Conservation (phyloP, 1,140 invertebrate species). For the Magallana gigas region DNA sequence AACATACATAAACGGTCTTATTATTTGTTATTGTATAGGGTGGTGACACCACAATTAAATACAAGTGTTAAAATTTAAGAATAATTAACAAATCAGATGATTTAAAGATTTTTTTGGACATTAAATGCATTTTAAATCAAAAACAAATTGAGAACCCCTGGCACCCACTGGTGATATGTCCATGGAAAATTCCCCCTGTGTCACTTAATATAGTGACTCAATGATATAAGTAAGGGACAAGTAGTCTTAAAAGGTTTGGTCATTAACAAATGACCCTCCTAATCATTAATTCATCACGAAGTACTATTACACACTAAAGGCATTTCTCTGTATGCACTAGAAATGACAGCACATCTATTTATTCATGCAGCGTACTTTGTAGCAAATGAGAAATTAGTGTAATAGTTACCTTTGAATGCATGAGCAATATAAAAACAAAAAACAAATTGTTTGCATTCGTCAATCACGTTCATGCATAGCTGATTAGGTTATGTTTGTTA, state of each 20-base stretch:
- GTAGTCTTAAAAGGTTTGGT: constrained; percentile 5
- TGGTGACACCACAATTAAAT: too few relatives aligned
- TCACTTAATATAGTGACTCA: neutral
- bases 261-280: neutral
- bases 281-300: neutral
- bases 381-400: constrained; percentile 2
- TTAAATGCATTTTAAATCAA: too few relatives aligned
- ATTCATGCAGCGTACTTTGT: neutral
- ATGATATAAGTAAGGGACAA: constrained; percentile 8
- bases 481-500: too few relatives aligned
- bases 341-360: neutral
- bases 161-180: neutral
- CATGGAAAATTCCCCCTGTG: neutral
- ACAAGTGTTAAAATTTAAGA: too few relatives aligned
- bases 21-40: too few relatives aligned
- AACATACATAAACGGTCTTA: too few relatives aligned
- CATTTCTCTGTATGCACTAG: neutral
- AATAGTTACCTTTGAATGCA: neutral
- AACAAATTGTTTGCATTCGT: constrained; percentile 7
- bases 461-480: neutral
- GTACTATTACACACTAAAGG: neutral
- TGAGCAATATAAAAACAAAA: neutral
- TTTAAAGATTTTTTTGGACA: too few relatives aligned
- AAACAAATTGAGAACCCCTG: too few relatives aligned
- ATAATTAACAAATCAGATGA: too few relatives aligned